Percentiles rank a stretch among this genome's conserved stretches.
phyloP scores from a whole-genome alignment of 2,797 vertebrate species.

The Siniperca scherzeri region DNA sequence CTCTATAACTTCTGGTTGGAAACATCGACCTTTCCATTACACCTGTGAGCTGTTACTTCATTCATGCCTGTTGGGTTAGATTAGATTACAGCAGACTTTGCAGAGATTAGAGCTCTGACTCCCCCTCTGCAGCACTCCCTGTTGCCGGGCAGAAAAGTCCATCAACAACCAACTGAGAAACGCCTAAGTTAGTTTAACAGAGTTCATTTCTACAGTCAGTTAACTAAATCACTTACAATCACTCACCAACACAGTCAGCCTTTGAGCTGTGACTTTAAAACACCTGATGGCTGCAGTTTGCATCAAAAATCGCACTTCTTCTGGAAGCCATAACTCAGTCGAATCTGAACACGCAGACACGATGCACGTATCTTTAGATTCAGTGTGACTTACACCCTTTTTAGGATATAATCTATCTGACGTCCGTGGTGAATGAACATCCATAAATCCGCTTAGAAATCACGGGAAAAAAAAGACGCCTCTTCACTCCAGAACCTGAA shows the following conservation, averaged over 20 bases:
- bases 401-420: too few species aligned
- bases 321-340: too few species aligned
- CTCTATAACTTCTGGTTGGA: background rate
- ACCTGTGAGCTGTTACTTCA: conserved; percentile 15
- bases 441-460: too few species aligned
- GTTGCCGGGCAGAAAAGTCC: conserved; percentile 28
- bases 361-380: too few species aligned
- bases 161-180: background rate
- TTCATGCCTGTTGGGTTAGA: conserved; percentile 17
- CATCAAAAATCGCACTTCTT: too few species aligned
- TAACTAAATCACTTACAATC: background rate
- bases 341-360: too few species aligned
- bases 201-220: background rate
- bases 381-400: too few species aligned
- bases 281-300: too few species aligned
- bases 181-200: background rate
- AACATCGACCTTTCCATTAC: background rate
- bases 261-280: too few species aligned
- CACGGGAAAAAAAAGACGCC: too few species aligned
- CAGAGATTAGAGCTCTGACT: conserved; percentile 35
- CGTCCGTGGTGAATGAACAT: too few species aligned
- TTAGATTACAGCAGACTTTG: conserved; percentile 16
- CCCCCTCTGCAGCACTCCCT: background rate
- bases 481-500: too few species aligned
- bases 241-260: background rate